Conservation (phyloP, 2,888 invertebrate species). For the Nomada ruficornis region DNA sequence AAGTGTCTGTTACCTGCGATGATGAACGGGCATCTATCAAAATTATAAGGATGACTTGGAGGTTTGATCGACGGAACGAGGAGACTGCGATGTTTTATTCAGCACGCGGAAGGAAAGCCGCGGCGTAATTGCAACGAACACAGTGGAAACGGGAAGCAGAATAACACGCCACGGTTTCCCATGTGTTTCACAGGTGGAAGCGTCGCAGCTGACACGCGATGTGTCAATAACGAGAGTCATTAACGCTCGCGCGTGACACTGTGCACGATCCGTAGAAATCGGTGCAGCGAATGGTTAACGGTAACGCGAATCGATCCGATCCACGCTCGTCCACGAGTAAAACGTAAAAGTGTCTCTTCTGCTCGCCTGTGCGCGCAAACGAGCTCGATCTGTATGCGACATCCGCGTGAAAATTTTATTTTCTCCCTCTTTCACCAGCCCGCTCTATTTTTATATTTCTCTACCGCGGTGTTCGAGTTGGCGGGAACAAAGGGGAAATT, state of each 20-base stretch:
- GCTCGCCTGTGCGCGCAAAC: background rate
- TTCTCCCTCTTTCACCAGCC: too few species aligned
- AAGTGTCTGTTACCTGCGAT: too few species aligned
- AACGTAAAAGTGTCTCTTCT: constrained; percentile 10
- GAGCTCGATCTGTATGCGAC: background rate
- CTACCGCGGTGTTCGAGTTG: too few species aligned
- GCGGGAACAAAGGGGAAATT: too few species aligned
- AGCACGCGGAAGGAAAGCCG: constrained; percentile 35
- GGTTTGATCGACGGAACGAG: background rate
- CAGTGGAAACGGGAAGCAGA: constrained; percentile 35
- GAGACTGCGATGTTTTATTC: constrained; percentile 39
- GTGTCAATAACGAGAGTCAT: constrained; percentile 63
- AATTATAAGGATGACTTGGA: constrained; percentile 5
- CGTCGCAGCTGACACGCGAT: constrained; percentile 54
- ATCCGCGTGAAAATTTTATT: background rate
- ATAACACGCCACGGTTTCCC: constrained; percentile 17
- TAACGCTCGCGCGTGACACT: constrained; percentile 53
- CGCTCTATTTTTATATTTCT: background rate
- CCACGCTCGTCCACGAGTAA: background rate
- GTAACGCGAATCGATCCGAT: constrained; percentile 24
- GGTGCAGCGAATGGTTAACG: constrained; percentile 21
- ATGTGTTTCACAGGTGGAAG: constrained; percentile 36
- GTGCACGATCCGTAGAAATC: constrained; percentile 51
- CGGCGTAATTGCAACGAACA: constrained; percentile 35
- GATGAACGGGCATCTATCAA: too few species aligned